phyloP scores from a whole-genome alignment of 2,113 vertebrate species.

The Dromas ardeola region DNA sequence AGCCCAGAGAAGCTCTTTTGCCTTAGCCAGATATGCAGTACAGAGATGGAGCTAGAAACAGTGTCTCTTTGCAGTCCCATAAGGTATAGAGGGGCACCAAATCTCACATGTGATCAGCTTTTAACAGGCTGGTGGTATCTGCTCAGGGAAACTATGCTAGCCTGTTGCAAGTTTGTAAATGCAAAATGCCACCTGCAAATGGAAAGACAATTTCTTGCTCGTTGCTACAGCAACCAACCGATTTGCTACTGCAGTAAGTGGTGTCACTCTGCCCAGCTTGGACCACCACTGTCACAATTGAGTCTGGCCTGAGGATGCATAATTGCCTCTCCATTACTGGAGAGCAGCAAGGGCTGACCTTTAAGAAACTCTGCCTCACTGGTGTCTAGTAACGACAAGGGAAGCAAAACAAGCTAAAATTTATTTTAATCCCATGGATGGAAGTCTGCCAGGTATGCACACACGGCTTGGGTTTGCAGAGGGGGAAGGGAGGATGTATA shows the following conservation, averaged over 20 bases:
- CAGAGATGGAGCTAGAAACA: background rate
- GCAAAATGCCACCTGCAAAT: background rate
- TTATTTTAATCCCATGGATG: background rate
- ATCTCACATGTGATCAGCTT: background rate
- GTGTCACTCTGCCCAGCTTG: background rate
- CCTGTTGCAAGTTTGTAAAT: background rate
- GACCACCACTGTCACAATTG: background rate
- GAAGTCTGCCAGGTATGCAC: background rate
- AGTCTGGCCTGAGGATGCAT: background rate
- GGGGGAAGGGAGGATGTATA: background rate
- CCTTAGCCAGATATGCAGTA: accelerated
- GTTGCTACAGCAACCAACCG: background rate
- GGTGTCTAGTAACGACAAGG: background rate
- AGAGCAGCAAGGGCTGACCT: background rate
- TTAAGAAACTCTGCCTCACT: background rate
- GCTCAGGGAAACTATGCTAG: background rate
- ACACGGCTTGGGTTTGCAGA: background rate
- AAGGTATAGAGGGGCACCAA: background rate
- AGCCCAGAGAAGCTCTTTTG: background rate
- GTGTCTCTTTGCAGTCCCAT: background rate
- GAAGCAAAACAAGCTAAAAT: constrained; percentile 2
- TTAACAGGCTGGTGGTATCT: background rate
- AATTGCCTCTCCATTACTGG: background rate
- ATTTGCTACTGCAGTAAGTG: background rate
- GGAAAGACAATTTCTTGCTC: background rate